Conservation (phyloP, 2,888 invertebrate genomes). For the Protophormia terraenovae region DNA sequence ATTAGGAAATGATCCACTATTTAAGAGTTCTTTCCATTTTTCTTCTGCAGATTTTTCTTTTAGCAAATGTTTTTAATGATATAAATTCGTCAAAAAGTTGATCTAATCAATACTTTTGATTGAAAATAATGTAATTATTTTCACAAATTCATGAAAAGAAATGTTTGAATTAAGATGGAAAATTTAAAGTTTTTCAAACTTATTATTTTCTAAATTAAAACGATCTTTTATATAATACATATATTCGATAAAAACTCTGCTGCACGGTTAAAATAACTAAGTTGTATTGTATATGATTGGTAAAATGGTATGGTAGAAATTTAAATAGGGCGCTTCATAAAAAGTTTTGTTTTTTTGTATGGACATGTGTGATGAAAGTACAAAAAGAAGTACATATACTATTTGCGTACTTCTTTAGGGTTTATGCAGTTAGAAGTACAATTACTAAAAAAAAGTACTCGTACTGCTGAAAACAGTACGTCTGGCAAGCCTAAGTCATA, state of each 20-base stretch:
- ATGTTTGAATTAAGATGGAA: background rate
- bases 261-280: background rate
- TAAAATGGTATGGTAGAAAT: background rate
- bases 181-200: background rate
- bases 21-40: conserved; percentile 38
- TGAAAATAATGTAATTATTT: conserved; percentile 3
- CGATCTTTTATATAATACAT: background rate
- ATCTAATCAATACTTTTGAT: conserved; percentile 27
- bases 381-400: background rate
- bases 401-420: too few relatives aligned
- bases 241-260: background rate
- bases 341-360: background rate
- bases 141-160: background rate
- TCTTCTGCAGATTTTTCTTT: conserved; percentile 22
- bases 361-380: background rate
- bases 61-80: conserved; percentile 19
- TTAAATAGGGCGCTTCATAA: conserved; percentile 8
- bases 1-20: conserved; percentile 36
- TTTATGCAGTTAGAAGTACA: too few relatives aligned
- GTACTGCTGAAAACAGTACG: too few relatives aligned
- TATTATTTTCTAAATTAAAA: background rate
- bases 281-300: background rate
- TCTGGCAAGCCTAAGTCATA: too few relatives aligned
- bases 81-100: conserved; percentile 24
- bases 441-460: too few relatives aligned